Evolutionary conservation across 2,113 vertebrate species (phyloP).

Genomic region (Microcebus murinus): DNA sequence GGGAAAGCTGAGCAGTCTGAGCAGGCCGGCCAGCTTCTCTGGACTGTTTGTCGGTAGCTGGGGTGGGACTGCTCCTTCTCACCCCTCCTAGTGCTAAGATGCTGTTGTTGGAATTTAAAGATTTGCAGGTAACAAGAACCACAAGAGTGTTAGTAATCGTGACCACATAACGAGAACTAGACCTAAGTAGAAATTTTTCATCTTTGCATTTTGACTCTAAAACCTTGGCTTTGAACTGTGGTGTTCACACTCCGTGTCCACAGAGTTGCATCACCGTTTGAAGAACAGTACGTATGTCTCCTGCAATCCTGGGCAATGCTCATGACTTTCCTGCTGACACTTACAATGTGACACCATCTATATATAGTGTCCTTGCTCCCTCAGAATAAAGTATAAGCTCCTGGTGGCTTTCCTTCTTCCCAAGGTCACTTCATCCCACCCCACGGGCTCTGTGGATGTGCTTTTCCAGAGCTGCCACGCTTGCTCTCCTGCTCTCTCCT

Average conservation of each 20-base stretch:
- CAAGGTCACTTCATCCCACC: background rate
- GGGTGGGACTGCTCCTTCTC: rapidly evolving
- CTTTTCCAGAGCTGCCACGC: background rate
- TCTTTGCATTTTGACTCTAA: background rate
- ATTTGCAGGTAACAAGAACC: background rate
- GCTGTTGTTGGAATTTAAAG: background rate
- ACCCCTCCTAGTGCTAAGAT: background rate
- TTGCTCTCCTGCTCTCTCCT: background rate
- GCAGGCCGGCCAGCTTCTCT: background rate
- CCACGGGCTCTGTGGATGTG: rapidly evolving
- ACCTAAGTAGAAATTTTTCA: background rate
- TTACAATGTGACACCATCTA: background rate
- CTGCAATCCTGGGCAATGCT: too few species aligned
- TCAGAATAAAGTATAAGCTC: background rate
- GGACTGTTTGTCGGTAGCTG: background rate
- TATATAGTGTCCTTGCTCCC: background rate
- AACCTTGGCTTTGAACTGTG: background rate
- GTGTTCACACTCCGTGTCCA: background rate
- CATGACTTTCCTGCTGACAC: too few species aligned
- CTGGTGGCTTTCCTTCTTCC: background rate
- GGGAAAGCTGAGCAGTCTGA: background rate
- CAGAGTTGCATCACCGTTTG: background rate
- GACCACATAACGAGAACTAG: background rate
- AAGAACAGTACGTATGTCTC: background rate
- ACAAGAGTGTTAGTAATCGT: background rate